Evolutionary conservation across 2,113 vertebrate genomes (phyloP).

Genomic region (Paraplagusia blochii): DNA sequence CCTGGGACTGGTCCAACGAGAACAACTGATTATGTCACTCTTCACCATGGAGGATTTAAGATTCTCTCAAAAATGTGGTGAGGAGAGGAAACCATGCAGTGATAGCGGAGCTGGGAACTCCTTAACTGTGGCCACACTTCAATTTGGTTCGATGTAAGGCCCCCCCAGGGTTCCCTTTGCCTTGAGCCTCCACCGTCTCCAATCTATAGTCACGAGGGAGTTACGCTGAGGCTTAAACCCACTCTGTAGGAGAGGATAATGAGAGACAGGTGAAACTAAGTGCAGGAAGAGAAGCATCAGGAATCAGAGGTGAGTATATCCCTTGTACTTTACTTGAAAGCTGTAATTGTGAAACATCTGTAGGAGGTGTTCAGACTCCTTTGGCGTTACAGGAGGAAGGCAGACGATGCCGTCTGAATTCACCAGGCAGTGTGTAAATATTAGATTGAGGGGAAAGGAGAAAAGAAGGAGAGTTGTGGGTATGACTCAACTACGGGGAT

Average conservation of each 20-base stretch:
- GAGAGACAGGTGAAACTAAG: slow-evolving; percentile 1
- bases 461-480: not conserved
- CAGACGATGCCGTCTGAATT: not conserved
- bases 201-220: not conserved
- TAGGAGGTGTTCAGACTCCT: not conserved
- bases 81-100: not conserved
- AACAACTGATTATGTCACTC: not conserved
- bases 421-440: not conserved
- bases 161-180: not conserved
- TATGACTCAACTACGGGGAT: not conserved
- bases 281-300: not conserved
- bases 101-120: not conserved
- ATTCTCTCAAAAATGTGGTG: not conserved
- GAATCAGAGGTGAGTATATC: not conserved
- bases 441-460: not conserved
- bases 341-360: slow-evolving; percentile 1
- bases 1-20: not conserved
- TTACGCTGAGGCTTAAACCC: not conserved
- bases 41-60: not conserved
- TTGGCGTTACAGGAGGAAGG: not conserved
- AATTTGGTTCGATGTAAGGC: not conserved
- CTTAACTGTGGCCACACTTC: not conserved
- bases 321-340: not conserved
- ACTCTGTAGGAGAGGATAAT: not conserved
- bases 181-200: not conserved